Percentiles rank a stretch among this genome's conserved stretches.
Conservation (phyloP, 2,797 vertebrate genomes). For the Mastacembelus armatus region DNA sequence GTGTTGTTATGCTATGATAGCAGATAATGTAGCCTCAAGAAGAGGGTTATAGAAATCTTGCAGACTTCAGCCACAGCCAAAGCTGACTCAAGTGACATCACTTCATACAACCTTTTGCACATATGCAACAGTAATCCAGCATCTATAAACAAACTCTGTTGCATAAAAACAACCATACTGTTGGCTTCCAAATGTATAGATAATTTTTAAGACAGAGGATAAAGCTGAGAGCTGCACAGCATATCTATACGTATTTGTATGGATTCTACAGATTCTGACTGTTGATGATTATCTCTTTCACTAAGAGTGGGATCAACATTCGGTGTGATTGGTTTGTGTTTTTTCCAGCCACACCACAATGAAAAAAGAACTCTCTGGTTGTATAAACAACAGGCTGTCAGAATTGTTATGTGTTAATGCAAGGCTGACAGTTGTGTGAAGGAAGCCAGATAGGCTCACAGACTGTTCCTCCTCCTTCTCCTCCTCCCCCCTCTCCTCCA, state of each 20-base stretch:
- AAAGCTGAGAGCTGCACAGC: too few species aligned
- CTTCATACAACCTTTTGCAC: too few species aligned
- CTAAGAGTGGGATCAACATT: neutral
- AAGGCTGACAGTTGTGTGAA: constrained; percentile 64
- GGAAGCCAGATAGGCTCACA: constrained; percentile 50
- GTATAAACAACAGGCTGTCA: constrained; percentile 54
- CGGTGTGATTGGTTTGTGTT: neutral
- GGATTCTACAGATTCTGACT: neutral
- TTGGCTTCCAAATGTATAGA: neutral
- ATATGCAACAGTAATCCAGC: too few species aligned
- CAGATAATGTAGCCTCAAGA: too few species aligned
- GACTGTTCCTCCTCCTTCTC: constrained; percentile 31
- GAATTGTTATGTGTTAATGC: constrained; percentile 50
- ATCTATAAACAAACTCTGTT: too few species aligned
- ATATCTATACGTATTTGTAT: neutral
- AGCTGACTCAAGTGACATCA: too few species aligned
- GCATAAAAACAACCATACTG: neutral
- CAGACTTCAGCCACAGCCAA: too few species aligned
- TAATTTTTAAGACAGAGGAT: neutral
- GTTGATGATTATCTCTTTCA: neutral
- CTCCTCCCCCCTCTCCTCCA: constrained; percentile 37
- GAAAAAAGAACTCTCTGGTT: constrained; percentile 34
- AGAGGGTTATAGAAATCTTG: too few species aligned
- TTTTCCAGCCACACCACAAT: constrained; percentile 21
- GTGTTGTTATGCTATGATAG: too few species aligned